phyloP scores from a whole-genome alignment of 1,140 invertebrate genomes.

The Solen grandis region DNA sequence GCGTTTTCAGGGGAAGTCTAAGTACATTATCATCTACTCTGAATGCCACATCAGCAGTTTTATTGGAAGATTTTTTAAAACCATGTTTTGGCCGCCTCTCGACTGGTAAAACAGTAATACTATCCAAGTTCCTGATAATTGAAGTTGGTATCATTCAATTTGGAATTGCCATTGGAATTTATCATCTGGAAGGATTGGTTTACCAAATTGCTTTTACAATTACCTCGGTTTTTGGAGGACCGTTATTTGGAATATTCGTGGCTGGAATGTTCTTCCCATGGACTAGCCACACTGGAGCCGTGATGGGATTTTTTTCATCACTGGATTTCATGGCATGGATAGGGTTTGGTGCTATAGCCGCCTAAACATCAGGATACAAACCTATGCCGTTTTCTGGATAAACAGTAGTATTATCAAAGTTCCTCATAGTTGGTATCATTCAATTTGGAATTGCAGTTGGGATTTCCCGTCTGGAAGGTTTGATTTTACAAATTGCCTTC shows the following conservation, averaged over 20 bases:
- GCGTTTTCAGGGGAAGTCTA: slow-evolving; percentile 37
- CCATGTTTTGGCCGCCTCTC: slow-evolving; percentile 86
- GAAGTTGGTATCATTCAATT: not conserved
- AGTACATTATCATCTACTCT: slow-evolving; percentile 93
- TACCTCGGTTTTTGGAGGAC: slow-evolving; percentile 75
- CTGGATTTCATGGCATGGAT: slow-evolving; percentile 89
- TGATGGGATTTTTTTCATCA: slow-evolving; percentile 86
- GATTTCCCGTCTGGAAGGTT: not conserved
- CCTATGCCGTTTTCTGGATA: slow-evolving; percentile 84
- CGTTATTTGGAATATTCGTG: slow-evolving; percentile 76
- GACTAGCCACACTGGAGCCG: slow-evolving; percentile 85
- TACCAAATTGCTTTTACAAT: slow-evolving; percentile 84
- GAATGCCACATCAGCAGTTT: slow-evolving; percentile 94
- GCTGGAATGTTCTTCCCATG: slow-evolving; percentile 80
- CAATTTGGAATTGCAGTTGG: slow-evolving; percentile 70
- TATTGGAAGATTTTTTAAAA: slow-evolving; percentile 91
- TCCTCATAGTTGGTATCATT: slow-evolving; percentile 65
- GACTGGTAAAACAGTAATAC: slow-evolving; percentile 86
- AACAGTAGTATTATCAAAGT: slow-evolving; percentile 87
- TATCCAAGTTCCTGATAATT: slow-evolving; percentile 84
- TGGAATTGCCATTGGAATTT: not conserved
- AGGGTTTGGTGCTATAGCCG: slow-evolving; percentile 86
- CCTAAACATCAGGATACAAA: slow-evolving; percentile 85
- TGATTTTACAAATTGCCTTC: slow-evolving; percentile 83
- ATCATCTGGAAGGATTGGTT: not conserved